Conservation (phyloP, 2,113 vertebrate genomes). For the Poeciliopsis prolifica region DNA sequence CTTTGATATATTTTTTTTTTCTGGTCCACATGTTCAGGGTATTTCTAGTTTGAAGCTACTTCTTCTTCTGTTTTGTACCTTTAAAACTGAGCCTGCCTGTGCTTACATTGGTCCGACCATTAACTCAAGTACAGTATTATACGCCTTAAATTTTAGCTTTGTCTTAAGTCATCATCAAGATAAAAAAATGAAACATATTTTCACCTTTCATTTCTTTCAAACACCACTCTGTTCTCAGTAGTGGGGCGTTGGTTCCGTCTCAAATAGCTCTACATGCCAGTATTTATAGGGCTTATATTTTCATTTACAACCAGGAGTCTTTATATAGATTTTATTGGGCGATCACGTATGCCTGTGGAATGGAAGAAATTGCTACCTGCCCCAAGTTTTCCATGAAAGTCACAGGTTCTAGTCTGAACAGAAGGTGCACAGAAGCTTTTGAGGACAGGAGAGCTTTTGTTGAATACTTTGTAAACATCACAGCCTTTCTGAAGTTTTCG, state of each 20-base stretch:
- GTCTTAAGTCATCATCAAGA: conserved; percentile 16
- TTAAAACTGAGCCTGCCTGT: not conserved
- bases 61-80: not conserved
- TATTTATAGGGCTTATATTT: conserved; percentile 63
- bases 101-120: not conserved
- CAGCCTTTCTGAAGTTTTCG: conserved; percentile 26
- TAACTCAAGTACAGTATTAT: not conserved
- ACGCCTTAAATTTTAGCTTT: not conserved
- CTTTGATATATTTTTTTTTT: not conserved
- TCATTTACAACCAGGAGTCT: conserved; percentile 46
- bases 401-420: not conserved
- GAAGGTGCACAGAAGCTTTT: not conserved
- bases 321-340: conserved; percentile 51
- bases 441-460: not conserved
- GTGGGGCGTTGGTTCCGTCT: conserved; percentile 59
- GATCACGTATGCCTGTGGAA: conserved; percentile 28
- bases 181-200: conserved; percentile 34
- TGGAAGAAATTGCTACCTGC: conserved; percentile 21
- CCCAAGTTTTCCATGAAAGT: conserved; percentile 20
- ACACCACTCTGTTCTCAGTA: conserved; percentile 33
- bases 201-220: conserved; percentile 37
- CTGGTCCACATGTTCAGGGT: not conserved
- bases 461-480: conserved; percentile 11
- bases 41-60: not conserved
- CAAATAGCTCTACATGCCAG: conserved; percentile 59